These are phyloP conservation scores for Jacana jacana DNA, from an alignment of 2,113 vertebrate genomes.

Conservation along the genomic window DNA sequence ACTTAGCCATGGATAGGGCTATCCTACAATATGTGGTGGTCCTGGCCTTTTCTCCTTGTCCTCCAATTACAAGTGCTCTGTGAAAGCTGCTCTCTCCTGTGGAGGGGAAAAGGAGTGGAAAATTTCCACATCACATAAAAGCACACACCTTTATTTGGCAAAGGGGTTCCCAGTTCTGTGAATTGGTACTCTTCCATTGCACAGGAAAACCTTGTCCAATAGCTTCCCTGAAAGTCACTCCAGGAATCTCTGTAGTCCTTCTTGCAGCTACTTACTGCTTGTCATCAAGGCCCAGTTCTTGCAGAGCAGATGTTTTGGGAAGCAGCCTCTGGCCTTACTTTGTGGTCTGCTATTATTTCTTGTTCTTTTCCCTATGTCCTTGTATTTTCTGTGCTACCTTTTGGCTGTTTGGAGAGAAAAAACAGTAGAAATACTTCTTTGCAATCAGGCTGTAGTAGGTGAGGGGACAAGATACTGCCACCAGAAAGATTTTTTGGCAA, in stretches of 20 bases:
- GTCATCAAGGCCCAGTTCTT: not conserved
- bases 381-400: not conserved
- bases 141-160: not conserved
- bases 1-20: not conserved
- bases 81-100: not conserved
- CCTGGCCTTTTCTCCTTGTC: not conserved
- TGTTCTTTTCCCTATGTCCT: not conserved
- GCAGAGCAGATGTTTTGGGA: not conserved
- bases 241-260: not conserved
- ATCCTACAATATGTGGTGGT: not conserved
- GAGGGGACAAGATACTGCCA: not conserved
- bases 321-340: not conserved
- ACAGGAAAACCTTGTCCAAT: not conserved
- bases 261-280: not conserved
- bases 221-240: not conserved
- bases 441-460: not conserved
- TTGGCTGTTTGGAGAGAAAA: not conserved
- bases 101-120: not conserved
- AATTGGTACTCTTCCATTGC: not conserved
- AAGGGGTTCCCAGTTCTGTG: not conserved
- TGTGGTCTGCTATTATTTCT: not conserved
- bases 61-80: rapidly evolving
- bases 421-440: not conserved
- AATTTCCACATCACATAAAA: not conserved
- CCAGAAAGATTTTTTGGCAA: not conserved